These are phyloP conservation scores for Tillus elongatus DNA, from an alignment of 2,888 invertebrate genomes.

Conservation along the genomic window DNA sequence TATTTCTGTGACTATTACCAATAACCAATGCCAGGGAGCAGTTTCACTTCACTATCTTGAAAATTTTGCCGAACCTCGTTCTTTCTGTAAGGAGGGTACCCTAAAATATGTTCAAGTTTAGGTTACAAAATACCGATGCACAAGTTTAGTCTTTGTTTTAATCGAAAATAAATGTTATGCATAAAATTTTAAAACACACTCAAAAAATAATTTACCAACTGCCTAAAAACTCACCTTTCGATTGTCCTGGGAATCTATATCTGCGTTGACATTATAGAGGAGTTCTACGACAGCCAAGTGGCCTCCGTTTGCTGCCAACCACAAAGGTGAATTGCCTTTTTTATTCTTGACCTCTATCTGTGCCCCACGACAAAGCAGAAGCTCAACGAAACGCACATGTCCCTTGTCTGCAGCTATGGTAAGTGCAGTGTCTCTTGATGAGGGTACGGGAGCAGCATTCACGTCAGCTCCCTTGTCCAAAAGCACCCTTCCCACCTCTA, in stretches of 20 bases:
- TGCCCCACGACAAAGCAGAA: constrained; percentile 69
- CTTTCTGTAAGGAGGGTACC: too few relatives aligned
- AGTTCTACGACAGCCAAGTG: constrained; percentile 95
- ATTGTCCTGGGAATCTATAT: constrained; percentile 98
- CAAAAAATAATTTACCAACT: too few relatives aligned
- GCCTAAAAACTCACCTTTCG: too few relatives aligned
- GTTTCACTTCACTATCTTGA: too few relatives aligned
- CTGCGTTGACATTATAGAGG: constrained; percentile 79
- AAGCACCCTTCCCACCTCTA: constrained; percentile 92
- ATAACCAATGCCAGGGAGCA: too few relatives aligned
- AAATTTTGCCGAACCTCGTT: too few relatives aligned
- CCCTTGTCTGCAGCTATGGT: constrained; percentile 99
- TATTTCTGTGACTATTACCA: too few relatives aligned
- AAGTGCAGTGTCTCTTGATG: constrained; percentile 93
- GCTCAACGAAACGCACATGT: constrained; percentile 85
- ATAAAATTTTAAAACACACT: too few relatives aligned
- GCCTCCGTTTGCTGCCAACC: constrained; percentile 97
- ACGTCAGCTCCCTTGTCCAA: constrained; percentile 97
- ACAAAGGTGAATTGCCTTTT: constrained; percentile 96
- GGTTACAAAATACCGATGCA: too few relatives aligned
- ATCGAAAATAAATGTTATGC: too few relatives aligned
- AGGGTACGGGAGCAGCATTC: constrained; percentile 96
- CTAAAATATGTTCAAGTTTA: too few relatives aligned
- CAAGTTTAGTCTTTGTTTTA: too few relatives aligned
- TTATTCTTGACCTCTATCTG: constrained; percentile 97